Percentiles rank a stretch among this genome's conserved stretches.
These are phyloP conservation scores for Ovis canadensis DNA, from an alignment of 2,113 vertebrate genomes.

Conservation along the genomic window DNA sequence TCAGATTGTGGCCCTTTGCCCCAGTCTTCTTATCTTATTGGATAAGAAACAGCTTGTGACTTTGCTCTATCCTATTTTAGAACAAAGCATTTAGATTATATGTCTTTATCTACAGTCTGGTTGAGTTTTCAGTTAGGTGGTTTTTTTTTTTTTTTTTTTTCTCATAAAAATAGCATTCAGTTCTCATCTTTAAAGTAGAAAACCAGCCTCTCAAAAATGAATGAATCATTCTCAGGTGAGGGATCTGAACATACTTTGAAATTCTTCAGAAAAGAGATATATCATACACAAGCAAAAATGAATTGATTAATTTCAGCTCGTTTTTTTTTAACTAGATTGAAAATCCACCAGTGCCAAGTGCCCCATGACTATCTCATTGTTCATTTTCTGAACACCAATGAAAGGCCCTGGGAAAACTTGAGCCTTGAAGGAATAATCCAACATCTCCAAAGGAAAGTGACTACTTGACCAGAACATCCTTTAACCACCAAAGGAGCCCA, in stretches of 20 bases:
- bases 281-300: background rate
- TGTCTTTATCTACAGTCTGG: background rate
- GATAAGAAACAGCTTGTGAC: background rate
- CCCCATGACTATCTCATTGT: background rate
- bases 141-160: background rate
- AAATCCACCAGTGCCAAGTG: background rate
- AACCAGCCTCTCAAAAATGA: background rate
- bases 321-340: background rate
- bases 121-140: background rate
- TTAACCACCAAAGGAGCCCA: background rate
- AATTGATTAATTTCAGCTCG: background rate
- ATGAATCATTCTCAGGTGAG: background rate
- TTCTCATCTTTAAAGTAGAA: conserved; percentile 19
- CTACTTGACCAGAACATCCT: background rate
- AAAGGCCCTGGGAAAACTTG: background rate
- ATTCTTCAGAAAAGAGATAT: background rate
- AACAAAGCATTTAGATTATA: background rate
- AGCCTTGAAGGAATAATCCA: background rate
- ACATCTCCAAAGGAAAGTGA: background rate
- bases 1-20: background rate
- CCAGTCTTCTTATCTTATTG: background rate
- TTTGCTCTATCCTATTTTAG: background rate
- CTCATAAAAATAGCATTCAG: background rate
- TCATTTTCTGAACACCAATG: background rate
- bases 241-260: background rate